Conservation (phyloP, 2,797 vertebrate species). For the Macropodus opercularis region DNA sequence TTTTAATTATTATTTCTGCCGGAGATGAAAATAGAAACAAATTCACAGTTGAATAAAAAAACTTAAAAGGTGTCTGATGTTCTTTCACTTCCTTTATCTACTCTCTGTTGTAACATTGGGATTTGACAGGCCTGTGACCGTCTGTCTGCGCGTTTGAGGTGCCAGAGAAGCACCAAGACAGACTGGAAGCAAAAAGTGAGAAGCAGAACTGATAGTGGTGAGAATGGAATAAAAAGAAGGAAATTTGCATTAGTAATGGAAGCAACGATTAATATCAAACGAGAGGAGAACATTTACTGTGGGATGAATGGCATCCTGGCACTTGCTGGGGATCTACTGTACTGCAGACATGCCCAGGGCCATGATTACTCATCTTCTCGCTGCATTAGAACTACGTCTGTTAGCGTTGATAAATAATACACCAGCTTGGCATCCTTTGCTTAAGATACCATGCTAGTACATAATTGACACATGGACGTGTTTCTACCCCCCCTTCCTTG, state of each 20-base stretch:
- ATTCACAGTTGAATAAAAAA: constrained; percentile 43
- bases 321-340: constrained; percentile 50
- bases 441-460: constrained; percentile 52
- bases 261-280: constrained; percentile 73
- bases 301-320: constrained; percentile 59
- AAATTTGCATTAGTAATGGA: constrained; percentile 67
- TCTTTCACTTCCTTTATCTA: constrained; percentile 43
- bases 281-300: constrained; percentile 46
- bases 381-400: constrained; percentile 58
- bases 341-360: constrained; percentile 50
- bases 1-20: constrained; percentile 72
- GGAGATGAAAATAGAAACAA: constrained; percentile 54
- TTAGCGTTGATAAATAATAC: constrained; percentile 77
- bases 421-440: constrained; percentile 62
- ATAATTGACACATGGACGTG: constrained; percentile 70
- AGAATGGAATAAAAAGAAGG: constrained; percentile 10
- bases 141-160: constrained; percentile 62
- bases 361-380: constrained; percentile 68
- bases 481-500: constrained; percentile 4
- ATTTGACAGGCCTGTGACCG: constrained; percentile 60
- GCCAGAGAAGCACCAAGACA: constrained; percentile 47
- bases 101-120: constrained; percentile 50
- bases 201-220: constrained; percentile 47
- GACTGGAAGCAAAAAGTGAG: constrained; percentile 29
- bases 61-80: constrained; percentile 36